A percentile compares a stretch with the other conserved stretches of the same genome.
Conservation (phyloP, 2,113 vertebrate species). For the Phalacrocorax pelagicus region DNA sequence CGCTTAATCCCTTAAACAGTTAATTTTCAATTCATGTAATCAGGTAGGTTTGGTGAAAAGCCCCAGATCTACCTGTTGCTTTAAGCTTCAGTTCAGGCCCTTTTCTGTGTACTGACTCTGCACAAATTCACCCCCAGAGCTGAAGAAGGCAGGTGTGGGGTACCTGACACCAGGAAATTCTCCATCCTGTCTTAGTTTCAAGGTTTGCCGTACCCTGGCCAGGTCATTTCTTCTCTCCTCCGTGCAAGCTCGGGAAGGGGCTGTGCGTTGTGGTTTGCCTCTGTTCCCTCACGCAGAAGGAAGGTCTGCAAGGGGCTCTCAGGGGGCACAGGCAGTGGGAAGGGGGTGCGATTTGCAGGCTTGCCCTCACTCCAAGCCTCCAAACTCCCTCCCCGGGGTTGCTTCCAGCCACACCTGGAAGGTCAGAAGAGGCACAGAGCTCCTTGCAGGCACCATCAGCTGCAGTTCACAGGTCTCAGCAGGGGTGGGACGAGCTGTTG, state of each 20-base stretch:
- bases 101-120: not conserved
- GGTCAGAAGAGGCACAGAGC: not conserved
- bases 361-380: not conserved
- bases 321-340: not conserved
- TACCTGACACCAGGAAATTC: not conserved
- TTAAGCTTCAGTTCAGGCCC: not conserved
- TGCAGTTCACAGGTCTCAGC: not conserved
- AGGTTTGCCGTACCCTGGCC: not conserved
- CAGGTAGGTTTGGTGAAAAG: not conserved
- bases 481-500: not conserved
- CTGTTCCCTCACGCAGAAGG: rapidly evolving
- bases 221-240: not conserved
- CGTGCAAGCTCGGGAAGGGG: not conserved
- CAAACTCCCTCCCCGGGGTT: not conserved
- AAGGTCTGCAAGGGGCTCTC: not conserved
- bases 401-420: not conserved
- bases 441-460: not conserved
- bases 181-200: not conserved
- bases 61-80: not conserved
- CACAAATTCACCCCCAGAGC: not conserved
- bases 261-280: not conserved
- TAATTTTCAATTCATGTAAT: not conserved
- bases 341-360: not conserved
- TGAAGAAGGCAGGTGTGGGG: not conserved
- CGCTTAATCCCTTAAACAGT: not conserved